Percentiles rank a stretch among this genome's conserved stretches.
phyloP scores from a whole-genome alignment of 2,888 invertebrate genomes.

The Byasa hedistus region DNA sequence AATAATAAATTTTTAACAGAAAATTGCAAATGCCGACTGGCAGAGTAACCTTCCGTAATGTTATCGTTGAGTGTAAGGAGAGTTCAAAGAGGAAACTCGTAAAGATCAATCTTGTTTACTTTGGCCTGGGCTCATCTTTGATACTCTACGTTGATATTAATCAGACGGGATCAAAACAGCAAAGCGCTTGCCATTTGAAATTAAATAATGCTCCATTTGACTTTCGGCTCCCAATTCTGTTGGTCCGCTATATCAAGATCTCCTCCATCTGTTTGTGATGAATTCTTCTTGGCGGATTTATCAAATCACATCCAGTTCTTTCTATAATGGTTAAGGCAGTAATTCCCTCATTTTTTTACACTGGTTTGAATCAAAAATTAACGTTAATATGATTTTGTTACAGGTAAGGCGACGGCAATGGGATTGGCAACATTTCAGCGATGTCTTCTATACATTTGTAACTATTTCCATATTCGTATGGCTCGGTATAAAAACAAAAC shows the following conservation, averaged over 20 bases:
- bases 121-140: constrained; percentile 41
- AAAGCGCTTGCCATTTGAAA: constrained; percentile 40
- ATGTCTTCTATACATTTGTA: no score
- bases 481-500: no score
- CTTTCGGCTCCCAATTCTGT: constrained; percentile 34
- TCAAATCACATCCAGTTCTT: constrained; percentile 36
- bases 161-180: constrained; percentile 36
- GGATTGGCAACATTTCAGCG: no score
- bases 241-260: constrained; percentile 36
- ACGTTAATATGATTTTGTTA: constrained; percentile 59
- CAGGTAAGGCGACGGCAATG: constrained; percentile 53
- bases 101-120: constrained; percentile 32
- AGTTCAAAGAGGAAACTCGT: constrained; percentile 23
- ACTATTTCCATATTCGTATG: no score
- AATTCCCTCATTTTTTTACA: constrained; percentile 15
- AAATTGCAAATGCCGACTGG: constrained; percentile 5
- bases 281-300: constrained; percentile 31
- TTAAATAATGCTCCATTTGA: constrained; percentile 47
- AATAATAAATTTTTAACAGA: constrained; percentile 5
- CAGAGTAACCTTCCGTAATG: constrained; percentile 10
- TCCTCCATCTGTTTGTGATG: constrained; percentile 30
- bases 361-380: constrained; percentile 44
- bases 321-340: constrained; percentile 23
- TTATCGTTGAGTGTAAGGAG: constrained; percentile 15
- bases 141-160: constrained; percentile 33